Evolutionary conservation across 2,888 invertebrate genomes (phyloP).

Genomic region (Geophilus truncorum): DNA sequence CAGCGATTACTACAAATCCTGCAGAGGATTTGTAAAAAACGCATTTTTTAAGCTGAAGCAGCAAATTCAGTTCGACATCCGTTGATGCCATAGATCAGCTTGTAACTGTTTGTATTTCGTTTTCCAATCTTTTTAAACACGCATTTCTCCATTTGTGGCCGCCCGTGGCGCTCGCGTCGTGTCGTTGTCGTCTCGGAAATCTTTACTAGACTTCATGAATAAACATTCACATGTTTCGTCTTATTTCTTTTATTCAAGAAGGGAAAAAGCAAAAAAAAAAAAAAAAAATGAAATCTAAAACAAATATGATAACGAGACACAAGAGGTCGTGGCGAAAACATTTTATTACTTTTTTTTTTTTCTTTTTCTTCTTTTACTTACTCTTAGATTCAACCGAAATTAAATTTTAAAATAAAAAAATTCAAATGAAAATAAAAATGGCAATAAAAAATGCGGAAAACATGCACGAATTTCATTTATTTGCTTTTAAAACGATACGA

Average conservation of each 20-base stretch:
- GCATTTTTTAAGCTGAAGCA: no score
- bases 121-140: not conserved
- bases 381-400: no score
- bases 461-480: no score
- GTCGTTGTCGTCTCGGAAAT: not conserved
- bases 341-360: no score
- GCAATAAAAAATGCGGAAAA: no score
- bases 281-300: not conserved
- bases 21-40: no score
- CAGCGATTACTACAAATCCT: no score
- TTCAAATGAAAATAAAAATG: no score
- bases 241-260: not conserved
- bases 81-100: not conserved
- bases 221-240: not conserved
- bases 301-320: not conserved
- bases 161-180: not conserved
- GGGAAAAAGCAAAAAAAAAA: not conserved
- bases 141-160: not conserved
- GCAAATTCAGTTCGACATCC: not conserved
- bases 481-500: no score
- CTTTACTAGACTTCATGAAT: not conserved
- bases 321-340: not conserved
- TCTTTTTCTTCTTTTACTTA: no score
- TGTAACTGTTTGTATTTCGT: not conserved
- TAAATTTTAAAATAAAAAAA: no score